Percentiles rank a stretch among this genome's conserved stretches.
Evolutionary conservation across 2,888 invertebrate species (phyloP).

Genomic region (Erebia ligea): DNA sequence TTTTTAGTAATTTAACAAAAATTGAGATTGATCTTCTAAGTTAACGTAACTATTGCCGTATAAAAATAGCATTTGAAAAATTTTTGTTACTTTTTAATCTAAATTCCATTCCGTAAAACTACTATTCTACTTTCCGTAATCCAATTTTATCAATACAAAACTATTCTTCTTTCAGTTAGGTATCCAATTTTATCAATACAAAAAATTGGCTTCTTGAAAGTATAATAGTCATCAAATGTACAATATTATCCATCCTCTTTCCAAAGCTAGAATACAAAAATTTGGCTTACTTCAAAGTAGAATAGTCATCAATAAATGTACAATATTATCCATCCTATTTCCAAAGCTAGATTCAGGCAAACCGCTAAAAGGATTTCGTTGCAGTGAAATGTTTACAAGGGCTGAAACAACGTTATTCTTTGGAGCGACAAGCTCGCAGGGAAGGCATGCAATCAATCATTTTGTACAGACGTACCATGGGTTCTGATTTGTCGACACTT

Average conservation of each 20-base stretch:
- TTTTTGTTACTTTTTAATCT: background rate
- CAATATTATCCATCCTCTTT: conserved; percentile 42
- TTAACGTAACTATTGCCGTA: conserved; percentile 17
- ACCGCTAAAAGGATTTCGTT: conserved; percentile 69
- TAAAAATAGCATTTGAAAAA: conserved; percentile 1
- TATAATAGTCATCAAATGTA: background rate
- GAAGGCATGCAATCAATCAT: conserved; percentile 75
- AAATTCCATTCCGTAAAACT: no score
- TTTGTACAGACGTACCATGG: conserved; percentile 22
- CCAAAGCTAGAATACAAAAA: conserved; percentile 39
- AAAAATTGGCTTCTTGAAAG: background rate
- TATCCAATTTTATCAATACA: no score
- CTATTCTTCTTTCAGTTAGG: no score
- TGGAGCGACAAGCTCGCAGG: conserved; percentile 71
- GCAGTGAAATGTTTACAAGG: conserved; percentile 74
- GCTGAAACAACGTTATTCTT: conserved; percentile 80
- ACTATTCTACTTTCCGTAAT: no score
- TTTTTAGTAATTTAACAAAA: conserved; percentile 37
- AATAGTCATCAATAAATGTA: background rate
- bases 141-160: no score
- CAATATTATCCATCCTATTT: conserved; percentile 42
- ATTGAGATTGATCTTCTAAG: conserved; percentile 39
- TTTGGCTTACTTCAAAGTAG: background rate
- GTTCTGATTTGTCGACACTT: conserved; percentile 47
- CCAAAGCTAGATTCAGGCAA: conserved; percentile 48